Evolutionary conservation across 2,113 vertebrate species (phyloP), one percentile per base, ranked within the genome.

Genomic region (Oryzias woworae): DNA sequence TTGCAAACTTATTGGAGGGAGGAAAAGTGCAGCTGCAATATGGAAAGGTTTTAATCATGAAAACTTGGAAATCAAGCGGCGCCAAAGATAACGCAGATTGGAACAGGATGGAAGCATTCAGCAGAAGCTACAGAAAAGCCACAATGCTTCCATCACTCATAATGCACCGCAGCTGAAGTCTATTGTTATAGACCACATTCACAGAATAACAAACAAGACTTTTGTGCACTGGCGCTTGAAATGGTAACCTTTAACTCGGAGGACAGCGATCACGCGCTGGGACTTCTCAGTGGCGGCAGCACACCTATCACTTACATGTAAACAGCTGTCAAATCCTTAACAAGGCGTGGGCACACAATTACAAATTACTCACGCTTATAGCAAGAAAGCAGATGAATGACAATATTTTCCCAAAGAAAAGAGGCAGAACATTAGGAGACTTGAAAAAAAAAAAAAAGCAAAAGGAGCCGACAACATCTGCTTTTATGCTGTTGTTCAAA

Each of bases 201-300:
- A 81, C 28, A 78, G 77, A 76, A 78, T 73, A 76, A 83, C 80
- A 85, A 86, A 85, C 78, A 77, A 75, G 69, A 81, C 83, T 73
- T 86, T 87, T 87, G 85, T 80, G 88, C 85, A 75, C 71, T 1
- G 80, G 64, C 10, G 83, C 84, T 74, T 86, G 81, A 83, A 88
- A 88, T 75, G 69, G 75, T 88, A 88, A 91, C 88, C 88, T 89
- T 91, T 87, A 85, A 78, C 78, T 81, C 72, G 10, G 64, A 70
- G 78, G 69, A 71, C 69, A 36, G 76, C 76, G 69, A 67, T 86
- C 82, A 83, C 80, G 85, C 78, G 65, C 66, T 3, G 44, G 58
- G 69, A 71, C 62, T 62, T 71, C 65, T 78, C 73, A 75, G 66
- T 73, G 60, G 66, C 66, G 46, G 44, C 20, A n/a, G 56, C 24